Conservation (phyloP, 2,113 vertebrate genomes). For the Marmota flaviventris region DNA sequence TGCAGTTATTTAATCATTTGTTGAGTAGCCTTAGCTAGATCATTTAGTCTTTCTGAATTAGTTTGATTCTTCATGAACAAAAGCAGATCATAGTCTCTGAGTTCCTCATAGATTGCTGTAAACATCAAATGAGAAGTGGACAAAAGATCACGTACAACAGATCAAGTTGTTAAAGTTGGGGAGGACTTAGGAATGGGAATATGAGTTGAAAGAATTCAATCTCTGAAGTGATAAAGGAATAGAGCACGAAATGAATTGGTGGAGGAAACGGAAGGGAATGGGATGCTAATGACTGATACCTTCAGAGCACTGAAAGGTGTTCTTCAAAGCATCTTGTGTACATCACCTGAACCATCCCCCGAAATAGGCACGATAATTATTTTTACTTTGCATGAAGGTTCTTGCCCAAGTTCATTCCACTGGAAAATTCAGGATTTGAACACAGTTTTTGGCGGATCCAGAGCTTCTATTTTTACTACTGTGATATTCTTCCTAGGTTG, state of each 20-base stretch:
- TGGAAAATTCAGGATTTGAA: not conserved
- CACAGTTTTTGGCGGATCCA: not conserved
- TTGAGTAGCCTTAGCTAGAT: not conserved
- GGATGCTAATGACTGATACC: not conserved
- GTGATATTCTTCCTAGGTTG: not conserved
- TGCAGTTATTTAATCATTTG: not conserved
- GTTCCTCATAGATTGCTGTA: not conserved
- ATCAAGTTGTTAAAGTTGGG: not conserved
- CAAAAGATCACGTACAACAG: not conserved
- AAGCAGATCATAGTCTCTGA: not conserved
- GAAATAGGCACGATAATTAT: not conserved
- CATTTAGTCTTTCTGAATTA: constrained; percentile 9
- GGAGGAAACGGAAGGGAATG: not conserved
- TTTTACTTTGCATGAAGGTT: not conserved
- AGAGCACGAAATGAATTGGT: not conserved
- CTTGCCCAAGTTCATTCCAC: not conserved
- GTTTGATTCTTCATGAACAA: constrained; percentile 21
- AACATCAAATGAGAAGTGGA: not conserved
- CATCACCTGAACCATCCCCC: not conserved
- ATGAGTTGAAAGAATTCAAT: not conserved
- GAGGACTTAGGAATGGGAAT: not conserved
- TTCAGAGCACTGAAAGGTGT: not conserved
- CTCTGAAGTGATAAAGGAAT: not conserved
- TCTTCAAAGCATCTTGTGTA: constrained; percentile 1
- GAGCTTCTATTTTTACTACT: constrained; percentile 7